These are phyloP conservation scores for Ennomos fuscantarius DNA, from an alignment of 2,888 invertebrate species.

Conservation along the genomic window DNA sequence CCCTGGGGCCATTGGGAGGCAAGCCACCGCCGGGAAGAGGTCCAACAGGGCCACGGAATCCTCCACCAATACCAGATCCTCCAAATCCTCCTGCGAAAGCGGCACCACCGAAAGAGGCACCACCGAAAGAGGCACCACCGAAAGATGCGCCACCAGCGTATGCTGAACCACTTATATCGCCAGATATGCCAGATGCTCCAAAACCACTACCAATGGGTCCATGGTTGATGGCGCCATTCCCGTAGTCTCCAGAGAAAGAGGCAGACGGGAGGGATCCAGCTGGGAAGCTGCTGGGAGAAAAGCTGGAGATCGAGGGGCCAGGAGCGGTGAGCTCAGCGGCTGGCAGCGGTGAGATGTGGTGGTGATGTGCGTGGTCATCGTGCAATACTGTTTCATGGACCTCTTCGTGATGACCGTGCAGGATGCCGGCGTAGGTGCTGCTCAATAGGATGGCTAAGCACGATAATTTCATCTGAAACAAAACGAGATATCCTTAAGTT, in stretches of 20 bases:
- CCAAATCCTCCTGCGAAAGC: conserved; percentile 25
- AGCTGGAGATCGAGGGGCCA: conserved; percentile 56
- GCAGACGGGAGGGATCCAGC: conserved; percentile 75
- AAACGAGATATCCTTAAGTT: conserved; percentile 33
- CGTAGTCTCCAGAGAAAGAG: conserved; percentile 63
- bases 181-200: conserved; percentile 18
- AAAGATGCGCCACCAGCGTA: conserved; percentile 5
- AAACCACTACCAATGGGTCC: conserved; percentile 21
- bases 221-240: conserved; percentile 44
- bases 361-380: conserved; percentile 36
- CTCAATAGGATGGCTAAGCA: conserved; percentile 75
- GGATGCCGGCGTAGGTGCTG: conserved; percentile 66
- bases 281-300: conserved; percentile 75
- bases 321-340: conserved; percentile 29
- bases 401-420: conserved; percentile 58
- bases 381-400: conserved; percentile 39
- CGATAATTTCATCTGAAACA: conserved; percentile 73
- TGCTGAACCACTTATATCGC: conserved; percentile 9
- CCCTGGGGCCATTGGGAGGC: conserved; percentile 63
- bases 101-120: conserved; percentile 11
- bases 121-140: conserved; percentile 8
- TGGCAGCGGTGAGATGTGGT: conserved; percentile 32
- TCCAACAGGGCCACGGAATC: conserved; percentile 32
- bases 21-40: conserved; percentile 47
- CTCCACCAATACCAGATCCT: conserved; percentile 20